Evolutionary conservation across 2,888 invertebrate genomes (phyloP).

Genomic region (Heliconius ethilla): DNA sequence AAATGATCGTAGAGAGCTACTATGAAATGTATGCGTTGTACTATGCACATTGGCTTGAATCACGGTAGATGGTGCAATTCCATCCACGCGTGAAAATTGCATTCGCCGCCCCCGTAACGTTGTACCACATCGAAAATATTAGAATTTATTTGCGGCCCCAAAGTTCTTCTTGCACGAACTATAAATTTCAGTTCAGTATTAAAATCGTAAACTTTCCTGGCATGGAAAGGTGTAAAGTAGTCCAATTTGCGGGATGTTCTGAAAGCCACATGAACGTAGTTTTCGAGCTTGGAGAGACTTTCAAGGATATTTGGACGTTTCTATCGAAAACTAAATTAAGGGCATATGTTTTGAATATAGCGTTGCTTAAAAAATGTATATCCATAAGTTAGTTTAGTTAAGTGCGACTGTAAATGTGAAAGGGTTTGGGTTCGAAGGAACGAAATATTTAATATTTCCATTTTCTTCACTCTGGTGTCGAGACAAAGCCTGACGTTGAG

Average conservation of each 20-base stretch:
- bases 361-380: too few species aligned
- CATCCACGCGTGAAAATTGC: slow-evolving; percentile 66
- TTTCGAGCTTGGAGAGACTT: slow-evolving; percentile 18
- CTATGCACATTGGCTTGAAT: slow-evolving; percentile 54
- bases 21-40: slow-evolving; percentile 3
- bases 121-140: slow-evolving; percentile 52
- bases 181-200: slow-evolving; percentile 47
- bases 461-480: too few species aligned
- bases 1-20: not conserved
- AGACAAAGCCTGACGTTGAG: too few species aligned
- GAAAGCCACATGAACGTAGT: slow-evolving; percentile 21
- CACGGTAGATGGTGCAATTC: slow-evolving; percentile 58
- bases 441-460: too few species aligned
- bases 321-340: not conserved
- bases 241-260: slow-evolving; percentile 34
- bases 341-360: not conserved
- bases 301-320: not conserved
- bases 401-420: too few species aligned
- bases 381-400: too few species aligned
- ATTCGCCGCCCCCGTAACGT: slow-evolving; percentile 57
- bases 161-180: slow-evolving; percentile 41
- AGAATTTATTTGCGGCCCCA: slow-evolving; percentile 49
- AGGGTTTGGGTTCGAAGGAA: too few species aligned
- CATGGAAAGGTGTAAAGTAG: slow-evolving; percentile 34
- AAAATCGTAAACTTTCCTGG: slow-evolving; percentile 46